Evolutionary conservation across 1,140 invertebrate genomes (phyloP), one percentile per base, ranked within the genome.

Genomic region (Trachymyrmex septentrionalis): DNA sequence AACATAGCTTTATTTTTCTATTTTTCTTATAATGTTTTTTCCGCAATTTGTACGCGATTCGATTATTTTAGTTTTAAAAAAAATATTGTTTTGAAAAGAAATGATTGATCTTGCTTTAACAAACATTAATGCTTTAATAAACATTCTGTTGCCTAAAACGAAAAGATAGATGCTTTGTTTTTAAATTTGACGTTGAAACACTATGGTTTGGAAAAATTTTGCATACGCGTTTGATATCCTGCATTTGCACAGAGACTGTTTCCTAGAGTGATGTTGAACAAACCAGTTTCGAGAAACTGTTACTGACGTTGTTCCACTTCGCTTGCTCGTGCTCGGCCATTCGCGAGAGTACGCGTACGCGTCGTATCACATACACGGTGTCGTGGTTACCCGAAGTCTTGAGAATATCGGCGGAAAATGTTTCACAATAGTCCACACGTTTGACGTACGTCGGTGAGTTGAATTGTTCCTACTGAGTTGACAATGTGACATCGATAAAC

Each of bases 221-320:
- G 61, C 14, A 86, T 59, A 38, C 69, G 1, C 69, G 55, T 38
- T 30, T 61, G 55, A 34, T 59, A 30, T 61, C 21, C 53, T 61
- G n/a, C 69, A 75, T 75, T 61, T 73, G 69, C 55, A 73, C 69
- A 24, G 80, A 59, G 69, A 84, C 44, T 61, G 80, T 84, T 84
- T 84, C 69, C 80, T 61, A 73, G 69, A 84, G 38, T 75, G 69
- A 82, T 73, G 69, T 59, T 82, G 66, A 82, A 82, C 69, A 75
- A 75, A 84, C 69, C 80, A 82, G 69, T 84, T 75, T 84, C 55
- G 80, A 84, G 80, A 75, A 84, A 84, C 80, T 84, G 80, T 75
- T 75, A 84, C 69, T 84, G 80, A 84, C 80, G 38, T 84, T 84
- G 78, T 84, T 84, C 80, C 80, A 84, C 80, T 61, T 73, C 69